Conservation (phyloP, 2,113 vertebrate species). For the Egretta garzetta region DNA sequence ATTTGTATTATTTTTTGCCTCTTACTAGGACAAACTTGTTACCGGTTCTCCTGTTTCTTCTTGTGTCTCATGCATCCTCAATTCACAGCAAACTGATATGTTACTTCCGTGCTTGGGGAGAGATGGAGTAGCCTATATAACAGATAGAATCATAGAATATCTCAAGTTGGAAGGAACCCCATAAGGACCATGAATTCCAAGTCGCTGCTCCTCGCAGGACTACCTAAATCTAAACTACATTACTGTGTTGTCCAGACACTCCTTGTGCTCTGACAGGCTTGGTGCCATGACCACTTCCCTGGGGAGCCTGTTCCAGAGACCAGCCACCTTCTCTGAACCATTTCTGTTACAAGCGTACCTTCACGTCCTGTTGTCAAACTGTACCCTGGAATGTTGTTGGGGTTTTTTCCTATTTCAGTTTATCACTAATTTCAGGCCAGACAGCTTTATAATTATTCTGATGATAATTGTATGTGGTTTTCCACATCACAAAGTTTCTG, state of each 20-base stretch:
- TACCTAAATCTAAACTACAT: background rate
- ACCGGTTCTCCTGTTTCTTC: background rate
- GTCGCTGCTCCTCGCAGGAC: background rate
- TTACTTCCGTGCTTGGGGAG: background rate
- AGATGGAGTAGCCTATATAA: background rate
- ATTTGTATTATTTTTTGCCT: background rate
- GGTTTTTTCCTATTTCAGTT: background rate
- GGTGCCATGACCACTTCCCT: background rate
- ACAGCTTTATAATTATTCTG: background rate
- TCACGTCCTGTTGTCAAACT: background rate
- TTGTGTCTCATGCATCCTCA: background rate
- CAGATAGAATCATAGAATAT: background rate
- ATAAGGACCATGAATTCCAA: background rate
- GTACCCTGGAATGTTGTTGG: background rate
- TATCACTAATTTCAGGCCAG: background rate
- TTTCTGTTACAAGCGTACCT: background rate
- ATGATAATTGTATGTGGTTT: background rate
- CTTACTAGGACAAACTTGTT: background rate
- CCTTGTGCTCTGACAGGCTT: background rate
- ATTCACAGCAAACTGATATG: background rate
- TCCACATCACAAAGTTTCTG: background rate
- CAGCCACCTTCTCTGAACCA: background rate
- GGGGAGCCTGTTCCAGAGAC: background rate
- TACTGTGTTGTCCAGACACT: background rate
- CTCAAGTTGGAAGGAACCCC: background rate